phyloP scores from a whole-genome alignment of 2,113 vertebrate genomes.

The Etia nguti region DNA sequence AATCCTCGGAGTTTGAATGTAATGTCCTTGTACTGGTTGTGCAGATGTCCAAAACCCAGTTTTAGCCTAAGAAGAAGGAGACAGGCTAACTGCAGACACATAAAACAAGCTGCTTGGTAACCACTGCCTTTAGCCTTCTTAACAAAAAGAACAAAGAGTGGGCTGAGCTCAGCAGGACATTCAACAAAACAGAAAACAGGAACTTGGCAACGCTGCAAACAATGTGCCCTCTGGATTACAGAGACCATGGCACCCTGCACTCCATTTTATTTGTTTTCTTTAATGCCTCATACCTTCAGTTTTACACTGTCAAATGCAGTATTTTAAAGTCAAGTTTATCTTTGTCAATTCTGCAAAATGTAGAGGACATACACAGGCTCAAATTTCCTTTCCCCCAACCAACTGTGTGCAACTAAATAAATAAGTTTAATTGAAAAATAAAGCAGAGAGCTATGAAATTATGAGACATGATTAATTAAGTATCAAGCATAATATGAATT shows the following conservation, averaged over 20 bases:
- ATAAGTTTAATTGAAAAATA: neutral
- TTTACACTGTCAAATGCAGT: neutral
- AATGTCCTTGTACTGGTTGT: neutral
- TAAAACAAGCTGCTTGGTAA: constrained; percentile 55
- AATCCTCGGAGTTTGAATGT: neutral
- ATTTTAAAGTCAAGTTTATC: neutral
- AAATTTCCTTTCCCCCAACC: rapidly evolving
- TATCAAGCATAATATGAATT: neutral
- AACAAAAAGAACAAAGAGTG: constrained; percentile 4
- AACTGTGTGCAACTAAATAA: neutral
- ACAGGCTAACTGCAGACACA: neutral
- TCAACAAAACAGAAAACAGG: neutral
- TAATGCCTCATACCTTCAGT: neutral
- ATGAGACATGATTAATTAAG: neutral
- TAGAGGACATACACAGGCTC: neutral
- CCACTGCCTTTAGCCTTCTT: neutral
- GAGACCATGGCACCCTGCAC: neutral
- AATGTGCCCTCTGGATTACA: neutral
- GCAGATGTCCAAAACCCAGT: neutral
- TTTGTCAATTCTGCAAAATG: neutral
- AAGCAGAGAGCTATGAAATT: neutral
- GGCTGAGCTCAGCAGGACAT: neutral
- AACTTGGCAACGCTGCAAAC: constrained; percentile 42
- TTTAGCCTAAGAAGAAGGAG: neutral
- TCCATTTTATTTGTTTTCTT: neutral